Conservation (phyloP, 1,140 invertebrate genomes). For the Drosophila hydei region DNA sequence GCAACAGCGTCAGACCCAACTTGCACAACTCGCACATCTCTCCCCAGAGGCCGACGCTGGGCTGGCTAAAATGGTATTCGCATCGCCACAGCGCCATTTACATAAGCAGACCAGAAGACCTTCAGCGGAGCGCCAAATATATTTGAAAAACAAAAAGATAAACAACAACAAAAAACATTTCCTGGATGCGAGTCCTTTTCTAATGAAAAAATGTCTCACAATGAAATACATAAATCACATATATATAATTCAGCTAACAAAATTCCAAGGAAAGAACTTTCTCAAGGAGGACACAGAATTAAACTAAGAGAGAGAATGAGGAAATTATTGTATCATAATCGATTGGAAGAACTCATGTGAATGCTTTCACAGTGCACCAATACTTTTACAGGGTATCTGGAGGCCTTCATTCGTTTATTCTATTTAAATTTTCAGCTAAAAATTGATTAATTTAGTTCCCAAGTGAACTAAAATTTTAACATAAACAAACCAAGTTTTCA, state of each 20-base stretch:
- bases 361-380: no score
- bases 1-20: constrained; percentile 10
- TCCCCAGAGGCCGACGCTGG: neutral
- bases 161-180: neutral
- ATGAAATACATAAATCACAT: constrained; percentile 9
- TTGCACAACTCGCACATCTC: constrained; percentile 34
- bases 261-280: neutral
- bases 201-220: constrained; percentile 9
- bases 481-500: neutral
- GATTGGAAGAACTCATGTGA: no score
- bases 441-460: no score
- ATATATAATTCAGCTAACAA: constrained; percentile 13
- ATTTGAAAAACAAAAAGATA: neutral
- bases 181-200: neutral
- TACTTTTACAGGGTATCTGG: no score
- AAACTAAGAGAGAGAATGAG: neutral
- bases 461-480: no score
- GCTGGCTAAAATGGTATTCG: neutral
- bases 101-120: constrained; percentile 30
- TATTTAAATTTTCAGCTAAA: no score
- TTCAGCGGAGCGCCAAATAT: constrained; percentile 1
- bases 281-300: neutral
- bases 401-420: no score
- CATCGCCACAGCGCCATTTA: constrained; percentile 24
- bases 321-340: neutral